A percentile compares a stretch with the other conserved stretches of the same genome.
Evolutionary conservation across 2,113 vertebrate genomes (phyloP).

Genomic region (Mesembrinibis cayennensis): DNA sequence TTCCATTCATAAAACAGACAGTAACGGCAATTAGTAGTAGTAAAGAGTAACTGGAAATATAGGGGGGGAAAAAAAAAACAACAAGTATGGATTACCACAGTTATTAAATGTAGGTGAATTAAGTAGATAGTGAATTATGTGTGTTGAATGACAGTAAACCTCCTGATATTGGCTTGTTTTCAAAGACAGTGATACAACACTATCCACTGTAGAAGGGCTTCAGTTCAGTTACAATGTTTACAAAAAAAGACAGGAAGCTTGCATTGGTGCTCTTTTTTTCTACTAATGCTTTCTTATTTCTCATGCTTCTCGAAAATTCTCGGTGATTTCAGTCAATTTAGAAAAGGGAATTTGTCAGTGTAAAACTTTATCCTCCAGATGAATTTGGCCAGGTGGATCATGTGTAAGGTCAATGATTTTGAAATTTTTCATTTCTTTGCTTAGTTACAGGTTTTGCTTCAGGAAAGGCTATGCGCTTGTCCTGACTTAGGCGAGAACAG

Average conservation of each 20-base stretch:
- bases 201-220: not conserved
- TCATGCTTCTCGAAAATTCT: not conserved
- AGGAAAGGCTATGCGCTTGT: not conserved
- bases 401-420: not conserved
- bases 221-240: not conserved
- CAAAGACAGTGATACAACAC: not conserved
- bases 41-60: not conserved
- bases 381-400: accelerated
- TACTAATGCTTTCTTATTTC: not conserved
- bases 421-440: not conserved
- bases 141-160: not conserved
- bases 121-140: not conserved
- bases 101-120: not conserved
- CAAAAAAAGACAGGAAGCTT: not conserved
- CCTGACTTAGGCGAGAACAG: accelerated
- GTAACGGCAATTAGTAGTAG: not conserved
- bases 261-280: not conserved
- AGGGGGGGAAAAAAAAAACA: too few relatives aligned
- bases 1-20: not conserved
- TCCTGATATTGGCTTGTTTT: not conserved
- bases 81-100: not conserved
- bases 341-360: not conserved
- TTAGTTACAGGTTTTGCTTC: not conserved
- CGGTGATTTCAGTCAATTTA: not conserved
- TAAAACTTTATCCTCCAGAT: not conserved